phyloP scores from a whole-genome alignment of 2,113 vertebrate genomes.

The Megaceryle maxima region DNA sequence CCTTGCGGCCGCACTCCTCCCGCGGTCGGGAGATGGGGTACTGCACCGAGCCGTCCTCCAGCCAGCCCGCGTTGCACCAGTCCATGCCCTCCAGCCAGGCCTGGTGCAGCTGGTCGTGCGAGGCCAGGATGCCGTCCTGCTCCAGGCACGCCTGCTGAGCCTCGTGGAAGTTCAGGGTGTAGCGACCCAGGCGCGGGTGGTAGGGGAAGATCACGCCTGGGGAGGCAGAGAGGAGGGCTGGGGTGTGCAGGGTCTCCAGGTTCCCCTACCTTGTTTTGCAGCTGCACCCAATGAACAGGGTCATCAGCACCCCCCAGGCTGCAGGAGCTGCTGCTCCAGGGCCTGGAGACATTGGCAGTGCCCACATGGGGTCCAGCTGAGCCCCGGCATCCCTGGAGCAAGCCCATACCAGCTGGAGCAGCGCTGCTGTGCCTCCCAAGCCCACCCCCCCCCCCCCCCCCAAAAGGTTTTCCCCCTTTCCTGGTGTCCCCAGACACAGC shows the following conservation, averaged over 20 bases:
- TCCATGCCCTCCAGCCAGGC: conserved; percentile 92
- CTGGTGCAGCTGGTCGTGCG: conserved; percentile 89
- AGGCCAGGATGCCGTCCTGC: conserved; percentile 93
- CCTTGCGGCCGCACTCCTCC: conserved; percentile 85
- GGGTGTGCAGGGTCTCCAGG: background rate
- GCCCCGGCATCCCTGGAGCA: rapidly evolving
- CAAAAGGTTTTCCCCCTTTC: too few relatives aligned
- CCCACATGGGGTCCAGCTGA: rapidly evolving
- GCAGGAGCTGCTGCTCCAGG: background rate
- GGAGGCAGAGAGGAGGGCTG: background rate
- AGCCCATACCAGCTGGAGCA: rapidly evolving
- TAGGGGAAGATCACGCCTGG: conserved; percentile 95
- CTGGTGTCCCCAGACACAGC: rapidly evolving
- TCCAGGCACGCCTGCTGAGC: conserved; percentile 84
- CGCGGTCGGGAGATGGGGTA: conserved; percentile 91
- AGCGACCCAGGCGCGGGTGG: conserved; percentile 88
- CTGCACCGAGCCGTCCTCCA: conserved; percentile 92
- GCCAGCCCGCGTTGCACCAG: conserved; percentile 97
- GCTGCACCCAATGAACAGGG: rapidly evolving
- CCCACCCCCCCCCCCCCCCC: too few relatives aligned
- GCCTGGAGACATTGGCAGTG: rapidly evolving
- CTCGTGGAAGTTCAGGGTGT: conserved; percentile 88
- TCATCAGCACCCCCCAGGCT: rapidly evolving
- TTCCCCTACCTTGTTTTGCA: background rate
- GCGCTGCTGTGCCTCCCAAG: rapidly evolving